Base-by-base conservation (phyloP, 2,113 vertebrate genomes). In the Terrapene triunguis region DNA sequence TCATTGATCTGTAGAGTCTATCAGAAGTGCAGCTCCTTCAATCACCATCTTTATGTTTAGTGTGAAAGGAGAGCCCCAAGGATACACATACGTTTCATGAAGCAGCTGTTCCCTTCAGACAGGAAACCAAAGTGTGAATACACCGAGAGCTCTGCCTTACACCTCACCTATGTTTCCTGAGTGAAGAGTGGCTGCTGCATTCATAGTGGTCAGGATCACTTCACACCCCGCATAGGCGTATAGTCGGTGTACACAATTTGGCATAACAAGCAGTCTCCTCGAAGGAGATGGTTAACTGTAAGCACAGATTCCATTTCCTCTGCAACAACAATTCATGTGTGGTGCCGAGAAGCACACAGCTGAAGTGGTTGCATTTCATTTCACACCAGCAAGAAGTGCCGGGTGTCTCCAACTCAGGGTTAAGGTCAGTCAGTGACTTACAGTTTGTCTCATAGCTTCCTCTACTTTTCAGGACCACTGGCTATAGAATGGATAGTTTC, bases 401-500 rank as follows among this genome's bases (percentile, higher is more conserved):
- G 87, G 35, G 17, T 1, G 3, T 21, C 32, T 85, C 90, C 72
- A 54, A 62, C 10, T 13, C 51, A 84, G 55, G 27, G n/a, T 90
- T 84, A 59, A 4, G 16, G 44, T 85, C 69, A 86, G 29, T 82
- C 51, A 29, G 19, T 72, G 38, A 82, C 38, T 81, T 88, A 5
- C 0, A 48, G 38, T 5, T 42, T 89, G 81, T 51, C 24, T 85
- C 51, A 42, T 84, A 0, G 0, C 38, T 78, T 82, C 54, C 21
- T 53, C 3, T 2, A 59, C 47, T 85, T 89, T 51, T 6, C 42
- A 89, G n/a, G 47, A 44, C 9, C 76, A 85, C 81, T 80, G 76
- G 69, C n/a, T 96, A 87, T 17, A 86, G 88, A 87, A 53, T n/a
- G 25, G 27, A 17, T 13, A 16, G 19, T 55, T 93, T 87, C 47